These are phyloP conservation scores for Fragum whitleyi DNA, from an alignment of 2,888 invertebrate species.

Conservation along the genomic window DNA sequence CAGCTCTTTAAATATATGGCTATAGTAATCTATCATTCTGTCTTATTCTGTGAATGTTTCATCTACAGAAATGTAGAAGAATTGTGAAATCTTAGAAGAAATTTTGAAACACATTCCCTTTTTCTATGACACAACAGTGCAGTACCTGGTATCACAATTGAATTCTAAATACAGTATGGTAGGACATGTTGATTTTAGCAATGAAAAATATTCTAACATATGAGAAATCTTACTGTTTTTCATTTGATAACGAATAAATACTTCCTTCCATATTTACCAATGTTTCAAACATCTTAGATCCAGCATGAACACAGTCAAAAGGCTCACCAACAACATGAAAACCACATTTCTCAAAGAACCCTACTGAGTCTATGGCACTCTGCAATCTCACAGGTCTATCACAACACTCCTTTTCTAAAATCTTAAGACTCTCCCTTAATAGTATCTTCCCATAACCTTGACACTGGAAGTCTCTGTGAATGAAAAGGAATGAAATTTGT, in stretches of 20 bases:
- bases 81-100: too few species aligned
- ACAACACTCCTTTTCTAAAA: slow-evolving; percentile 46
- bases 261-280: slow-evolving; percentile 65
- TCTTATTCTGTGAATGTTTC: too few species aligned
- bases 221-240: too few species aligned
- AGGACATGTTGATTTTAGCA: too few species aligned
- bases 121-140: too few species aligned
- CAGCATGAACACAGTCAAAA: slow-evolving; percentile 63
- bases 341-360: slow-evolving; percentile 71
- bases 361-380: slow-evolving; percentile 68
- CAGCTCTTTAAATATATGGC: too few species aligned
- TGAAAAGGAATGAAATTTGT: slow-evolving; percentile 71
- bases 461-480: slow-evolving; percentile 68
- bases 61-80: too few species aligned
- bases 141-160: too few species aligned
- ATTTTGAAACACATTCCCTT: too few species aligned
- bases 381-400: slow-evolving; percentile 67
- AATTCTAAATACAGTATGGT: too few species aligned
- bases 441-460: slow-evolving; percentile 65
- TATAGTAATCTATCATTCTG: too few species aligned
- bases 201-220: too few species aligned
- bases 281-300: slow-evolving; percentile 65
- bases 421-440: slow-evolving; percentile 55
- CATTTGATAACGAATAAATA: background rate
- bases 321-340: slow-evolving; percentile 63